Conservation (phyloP, 2,113 vertebrate genomes). For the Pachycephala philippinensis region DNA sequence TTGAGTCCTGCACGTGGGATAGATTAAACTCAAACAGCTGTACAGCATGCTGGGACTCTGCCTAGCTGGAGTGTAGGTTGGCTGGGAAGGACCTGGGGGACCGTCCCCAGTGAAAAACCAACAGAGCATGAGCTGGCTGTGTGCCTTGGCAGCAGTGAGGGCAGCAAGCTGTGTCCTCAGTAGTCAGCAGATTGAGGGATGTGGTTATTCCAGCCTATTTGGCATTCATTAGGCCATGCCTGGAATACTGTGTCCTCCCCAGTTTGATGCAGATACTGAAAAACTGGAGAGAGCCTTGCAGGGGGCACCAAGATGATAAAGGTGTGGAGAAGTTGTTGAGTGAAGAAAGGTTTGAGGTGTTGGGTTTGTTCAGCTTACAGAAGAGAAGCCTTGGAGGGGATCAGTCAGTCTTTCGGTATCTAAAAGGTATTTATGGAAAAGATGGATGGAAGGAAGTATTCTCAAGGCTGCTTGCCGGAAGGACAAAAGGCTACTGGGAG, state of each 20-base stretch:
- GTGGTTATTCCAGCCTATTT: not conserved
- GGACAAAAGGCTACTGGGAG: not conserved
- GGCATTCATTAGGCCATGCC: not conserved
- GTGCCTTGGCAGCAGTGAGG: not conserved
- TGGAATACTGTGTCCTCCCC: not conserved
- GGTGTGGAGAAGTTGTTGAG: not conserved
- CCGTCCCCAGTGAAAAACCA: not conserved
- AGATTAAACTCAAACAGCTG: not conserved
- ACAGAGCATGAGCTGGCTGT: not conserved
- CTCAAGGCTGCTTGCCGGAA: not conserved
- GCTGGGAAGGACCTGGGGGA: not conserved
- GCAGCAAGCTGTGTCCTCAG: not conserved
- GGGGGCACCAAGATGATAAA: not conserved
- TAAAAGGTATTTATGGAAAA: not conserved
- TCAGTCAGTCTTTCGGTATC: not conserved
- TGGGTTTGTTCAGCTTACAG: not conserved
- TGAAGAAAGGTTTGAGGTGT: not conserved
- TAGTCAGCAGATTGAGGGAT: not conserved
- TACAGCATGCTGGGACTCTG: not conserved
- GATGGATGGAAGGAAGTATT: not conserved
- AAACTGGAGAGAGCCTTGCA: not conserved
- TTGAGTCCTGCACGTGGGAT: not conserved
- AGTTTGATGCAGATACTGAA: not conserved
- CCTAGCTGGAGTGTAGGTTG: not conserved
- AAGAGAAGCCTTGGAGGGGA: not conserved